These are phyloP conservation scores for Lamproptera curius DNA, from an alignment of 2,888 invertebrate genomes.

Conservation along the genomic window DNA sequence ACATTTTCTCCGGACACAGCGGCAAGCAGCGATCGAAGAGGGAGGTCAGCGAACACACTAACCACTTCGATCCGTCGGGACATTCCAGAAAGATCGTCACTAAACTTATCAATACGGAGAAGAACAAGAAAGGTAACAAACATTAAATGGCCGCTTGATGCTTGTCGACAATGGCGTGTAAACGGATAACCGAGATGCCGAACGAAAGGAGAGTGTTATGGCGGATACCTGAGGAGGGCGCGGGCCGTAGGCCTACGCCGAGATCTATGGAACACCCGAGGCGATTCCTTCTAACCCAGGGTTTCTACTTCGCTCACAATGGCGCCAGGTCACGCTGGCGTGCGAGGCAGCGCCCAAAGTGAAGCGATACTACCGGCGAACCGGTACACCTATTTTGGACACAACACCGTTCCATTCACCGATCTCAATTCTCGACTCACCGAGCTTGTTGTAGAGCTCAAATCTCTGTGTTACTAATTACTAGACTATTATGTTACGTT, in stretches of 20 bases:
- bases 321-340: conserved; percentile 38
- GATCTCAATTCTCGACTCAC: conserved; percentile 57
- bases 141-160: conserved; percentile 41
- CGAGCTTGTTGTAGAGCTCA: conserved; percentile 72
- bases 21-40: conserved; percentile 95
- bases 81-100: conserved; percentile 95
- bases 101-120: conserved; percentile 90
- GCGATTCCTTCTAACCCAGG: conserved; percentile 58
- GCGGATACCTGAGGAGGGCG: conserved; percentile 62
- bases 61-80: conserved; percentile 94
- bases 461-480: conserved; percentile 71
- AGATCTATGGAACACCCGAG: conserved; percentile 70
- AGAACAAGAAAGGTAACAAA: conserved; percentile 82
- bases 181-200: conserved; percentile 62
- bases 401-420: conserved; percentile 62
- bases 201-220: conserved; percentile 65
- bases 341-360: conserved; percentile 37
- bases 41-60: conserved; percentile 92
- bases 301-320: conserved; percentile 54
- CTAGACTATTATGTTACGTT: conserved; percentile 67
- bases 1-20: conserved; percentile 90
- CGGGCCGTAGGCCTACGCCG: conserved; percentile 51
- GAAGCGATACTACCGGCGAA: conserved; percentile 29
- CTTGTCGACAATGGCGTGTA: conserved; percentile 58
- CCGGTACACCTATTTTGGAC: conserved; percentile 44